A percentile compares a stretch with the other conserved stretches of the same genome.
These are phyloP conservation scores for Montipora sp. DNA, from an alignment of 64 coral and sea anemone species.

Conservation along the genomic window DNA sequence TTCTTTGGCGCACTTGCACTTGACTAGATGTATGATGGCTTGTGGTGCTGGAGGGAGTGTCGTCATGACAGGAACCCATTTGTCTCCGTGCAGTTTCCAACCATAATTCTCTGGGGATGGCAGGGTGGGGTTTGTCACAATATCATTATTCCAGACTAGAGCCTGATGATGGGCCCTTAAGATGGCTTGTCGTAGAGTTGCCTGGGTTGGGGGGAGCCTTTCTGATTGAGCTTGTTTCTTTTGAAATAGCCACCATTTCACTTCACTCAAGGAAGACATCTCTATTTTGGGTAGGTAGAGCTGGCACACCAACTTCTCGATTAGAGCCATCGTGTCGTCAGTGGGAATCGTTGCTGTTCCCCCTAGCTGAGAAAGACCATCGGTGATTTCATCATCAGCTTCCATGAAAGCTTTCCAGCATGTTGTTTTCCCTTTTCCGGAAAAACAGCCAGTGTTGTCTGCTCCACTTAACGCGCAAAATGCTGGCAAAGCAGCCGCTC, in stretches of 20 bases:
- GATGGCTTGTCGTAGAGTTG: constrained; percentile 24
- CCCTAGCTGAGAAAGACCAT: background rate
- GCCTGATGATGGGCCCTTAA: constrained; percentile 19
- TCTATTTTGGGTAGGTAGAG: constrained; percentile 33
- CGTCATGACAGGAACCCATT: constrained; percentile 1
- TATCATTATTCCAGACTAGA: constrained; percentile 25
- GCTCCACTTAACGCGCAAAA: constrained; percentile 4
- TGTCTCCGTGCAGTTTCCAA: constrained; percentile 10
- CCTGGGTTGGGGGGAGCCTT: constrained; percentile 27
- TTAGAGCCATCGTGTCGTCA: background rate
- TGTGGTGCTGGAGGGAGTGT: background rate
- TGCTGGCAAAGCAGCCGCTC: constrained; percentile 21
- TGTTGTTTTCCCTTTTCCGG: constrained; percentile 2
- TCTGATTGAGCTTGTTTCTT: constrained; percentile 45
- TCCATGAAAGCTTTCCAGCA: constrained; percentile 44
- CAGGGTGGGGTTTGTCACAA: constrained; percentile 16
- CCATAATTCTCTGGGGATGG: constrained; percentile 37
- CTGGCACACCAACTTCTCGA: constrained; percentile 44
- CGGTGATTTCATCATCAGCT: background rate
- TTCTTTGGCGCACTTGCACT: background rate
- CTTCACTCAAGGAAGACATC: constrained; percentile 2
- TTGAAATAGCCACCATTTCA: constrained; percentile 26
- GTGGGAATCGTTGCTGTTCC: background rate
- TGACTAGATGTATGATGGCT: background rate
- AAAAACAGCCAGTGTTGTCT: constrained; percentile 18